phyloP scores from a whole-genome alignment of 2,888 invertebrate species.

The Zhuqinia jingwanae region DNA sequence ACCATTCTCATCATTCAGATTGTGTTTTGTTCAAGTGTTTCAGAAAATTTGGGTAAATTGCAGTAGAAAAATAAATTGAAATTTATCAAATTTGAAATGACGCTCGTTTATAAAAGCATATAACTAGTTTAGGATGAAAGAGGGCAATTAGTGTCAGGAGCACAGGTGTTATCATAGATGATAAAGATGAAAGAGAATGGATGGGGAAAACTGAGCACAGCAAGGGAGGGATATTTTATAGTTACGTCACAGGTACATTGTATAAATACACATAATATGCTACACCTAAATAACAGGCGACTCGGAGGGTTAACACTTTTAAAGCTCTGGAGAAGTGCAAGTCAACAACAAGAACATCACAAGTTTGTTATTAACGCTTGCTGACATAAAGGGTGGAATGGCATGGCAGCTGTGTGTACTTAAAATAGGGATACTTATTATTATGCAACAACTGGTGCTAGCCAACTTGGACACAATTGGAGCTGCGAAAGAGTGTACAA shows the following conservation, averaged over 20 bases:
- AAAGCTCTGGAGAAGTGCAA: slow-evolving; percentile 40
- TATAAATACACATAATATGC: background rate
- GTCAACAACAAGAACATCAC: slow-evolving; percentile 14
- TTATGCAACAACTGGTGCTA: background rate
- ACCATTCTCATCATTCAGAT: too few relatives aligned
- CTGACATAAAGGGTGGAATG: background rate
- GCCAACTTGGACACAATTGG: too few relatives aligned
- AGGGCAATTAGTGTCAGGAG: slow-evolving; percentile 66
- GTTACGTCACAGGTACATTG: background rate
- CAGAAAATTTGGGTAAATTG: too few relatives aligned
- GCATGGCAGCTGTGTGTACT: background rate
- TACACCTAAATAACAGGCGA: background rate
- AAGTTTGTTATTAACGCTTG: slow-evolving; percentile 5
- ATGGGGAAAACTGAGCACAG: background rate
- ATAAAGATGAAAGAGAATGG: slow-evolving; percentile 21
- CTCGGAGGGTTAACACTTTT: slow-evolving; percentile 42
- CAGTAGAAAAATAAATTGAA: too few relatives aligned
- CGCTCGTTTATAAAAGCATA: background rate
- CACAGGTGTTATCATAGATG: slow-evolving; percentile 18
- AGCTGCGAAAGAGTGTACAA: too few relatives aligned
- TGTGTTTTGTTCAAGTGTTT: too few relatives aligned
- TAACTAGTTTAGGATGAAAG: slow-evolving; percentile 32
- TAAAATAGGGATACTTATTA: too few relatives aligned
- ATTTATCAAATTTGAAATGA: background rate
- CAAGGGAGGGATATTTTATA: background rate